Evolutionary conservation across 2,888 invertebrate species (phyloP), one percentile per base, ranked within the genome.

Genomic region (Polydrusus pterygomalis): DNA sequence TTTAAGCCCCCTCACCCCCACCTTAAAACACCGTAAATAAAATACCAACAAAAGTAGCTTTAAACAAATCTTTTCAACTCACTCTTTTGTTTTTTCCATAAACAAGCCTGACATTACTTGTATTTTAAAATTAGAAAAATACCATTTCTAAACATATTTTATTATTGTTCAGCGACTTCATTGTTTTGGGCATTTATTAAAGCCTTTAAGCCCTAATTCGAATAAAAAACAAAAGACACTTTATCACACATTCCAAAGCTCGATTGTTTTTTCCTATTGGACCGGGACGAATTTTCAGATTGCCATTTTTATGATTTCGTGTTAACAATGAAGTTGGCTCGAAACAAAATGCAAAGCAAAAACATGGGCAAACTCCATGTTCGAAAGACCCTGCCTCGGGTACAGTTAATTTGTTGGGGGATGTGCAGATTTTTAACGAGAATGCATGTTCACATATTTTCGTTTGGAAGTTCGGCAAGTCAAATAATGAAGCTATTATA

Each of bases 291-390:
- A 51, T 51, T 51, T 51, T 17, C 51, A 20, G 20, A 51, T 51
- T 51, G 51, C 11, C 51, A 20, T 51, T 67, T 67, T 67, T 51
- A 67, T 67, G 20, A 67, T 67, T 67, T 67, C 51, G n/a, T 49
- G 67, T 38, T 51, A 67, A 67, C 67, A 67, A 67, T 67, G 47
- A 47, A 67, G 67, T 51, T 65, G 49, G 47, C 34, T 65, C 25
- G 34, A 17, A 67, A 67, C 49, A 51, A 67, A n/a, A 67, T 67
- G 67, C 49, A 47, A 6, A 51, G 10, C 67, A 51, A 47, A 25
- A 34, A 25, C 51, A 67, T 67, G 51, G 49, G 25, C 47, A 51
- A 51, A 67, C 43, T 67, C 13, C 67, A 67, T 49, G 51, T 49
- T 25, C 1, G 30, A 51, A 67, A 51, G 51, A 51, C 51, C 11